Evolutionary conservation across 2,113 vertebrate species (phyloP).

Genomic region (Mandrillus leucophaeus): DNA sequence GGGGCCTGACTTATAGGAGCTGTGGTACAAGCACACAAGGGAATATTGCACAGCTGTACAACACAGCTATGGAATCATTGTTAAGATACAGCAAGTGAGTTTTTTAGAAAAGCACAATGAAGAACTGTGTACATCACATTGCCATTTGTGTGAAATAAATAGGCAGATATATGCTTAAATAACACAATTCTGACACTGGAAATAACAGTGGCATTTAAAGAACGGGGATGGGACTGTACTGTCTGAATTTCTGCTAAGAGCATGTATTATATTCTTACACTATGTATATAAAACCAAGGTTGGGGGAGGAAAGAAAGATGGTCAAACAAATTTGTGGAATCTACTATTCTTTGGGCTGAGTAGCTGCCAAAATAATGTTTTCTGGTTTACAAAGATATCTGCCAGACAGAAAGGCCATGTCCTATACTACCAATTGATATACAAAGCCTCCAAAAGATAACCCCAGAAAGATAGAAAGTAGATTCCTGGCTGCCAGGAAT

Average conservation of each 20-base stretch:
- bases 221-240: not conserved
- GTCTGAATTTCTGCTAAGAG: not conserved
- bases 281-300: not conserved
- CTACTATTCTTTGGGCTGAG: not conserved
- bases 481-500: not conserved
- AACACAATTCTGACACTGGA: not conserved
- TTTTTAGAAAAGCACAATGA: not conserved
- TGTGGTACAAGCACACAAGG: fast-evolving
- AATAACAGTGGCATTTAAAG: not conserved
- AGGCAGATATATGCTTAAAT: not conserved
- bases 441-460: not conserved
- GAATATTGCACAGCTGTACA: not conserved
- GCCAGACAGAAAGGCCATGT: not conserved
- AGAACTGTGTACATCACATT: not conserved
- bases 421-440: not conserved
- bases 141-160: not conserved
- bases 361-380: not conserved
- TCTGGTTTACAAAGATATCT: not conserved
- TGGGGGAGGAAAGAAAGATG: not conserved
- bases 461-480: not conserved
- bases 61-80: not conserved
- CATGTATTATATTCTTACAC: not conserved
- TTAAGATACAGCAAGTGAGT: not conserved
- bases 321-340: not conserved
- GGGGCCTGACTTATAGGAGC: not conserved